A percentile compares a stretch with the other conserved stretches of the same genome.
These are phyloP conservation scores for Caradrina kadenii DNA, from an alignment of 2,888 invertebrate genomes.

Conservation along the genomic window DNA sequence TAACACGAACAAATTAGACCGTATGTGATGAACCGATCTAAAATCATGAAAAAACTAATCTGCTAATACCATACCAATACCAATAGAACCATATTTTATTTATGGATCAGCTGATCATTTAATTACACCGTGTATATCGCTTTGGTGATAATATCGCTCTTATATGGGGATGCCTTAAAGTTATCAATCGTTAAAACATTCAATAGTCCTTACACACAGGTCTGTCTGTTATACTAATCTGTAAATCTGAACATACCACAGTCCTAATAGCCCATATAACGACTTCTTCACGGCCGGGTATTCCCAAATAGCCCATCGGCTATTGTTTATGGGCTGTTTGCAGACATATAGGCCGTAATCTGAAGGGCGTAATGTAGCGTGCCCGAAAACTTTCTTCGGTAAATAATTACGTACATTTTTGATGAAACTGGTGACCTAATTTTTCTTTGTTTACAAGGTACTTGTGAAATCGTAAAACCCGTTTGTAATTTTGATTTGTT, in stretches of 20 bases:
- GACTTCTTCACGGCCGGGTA: conserved; percentile 63
- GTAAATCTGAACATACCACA: conserved; percentile 43
- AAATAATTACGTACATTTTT: conserved; percentile 51
- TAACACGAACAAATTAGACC: too few species aligned
- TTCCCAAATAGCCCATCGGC: conserved; percentile 68
- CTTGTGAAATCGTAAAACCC: conserved; percentile 1
- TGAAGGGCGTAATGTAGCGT: conserved; percentile 49
- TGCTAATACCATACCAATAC: too few species aligned
- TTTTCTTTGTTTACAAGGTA: conserved; percentile 21
- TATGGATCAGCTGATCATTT: too few species aligned
- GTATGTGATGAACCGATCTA: too few species aligned
- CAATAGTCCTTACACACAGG: background rate
- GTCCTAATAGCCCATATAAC: conserved; percentile 66
- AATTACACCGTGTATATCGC: too few species aligned
- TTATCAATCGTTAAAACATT: background rate
- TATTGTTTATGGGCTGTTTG: conserved; percentile 66
- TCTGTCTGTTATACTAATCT: conserved; percentile 31
- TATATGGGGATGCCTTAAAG: too few species aligned
- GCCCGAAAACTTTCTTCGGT: conserved; percentile 41
- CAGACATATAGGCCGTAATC: conserved; percentile 43
- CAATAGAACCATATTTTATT: too few species aligned
- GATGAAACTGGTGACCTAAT: conserved; percentile 35
- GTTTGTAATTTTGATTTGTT: conserved; percentile 26
- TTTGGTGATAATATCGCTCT: too few species aligned
- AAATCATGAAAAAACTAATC: too few species aligned